These are phyloP conservation scores for Deilephila elpenor DNA, from an alignment of 2,888 invertebrate species.

Conservation along the genomic window DNA sequence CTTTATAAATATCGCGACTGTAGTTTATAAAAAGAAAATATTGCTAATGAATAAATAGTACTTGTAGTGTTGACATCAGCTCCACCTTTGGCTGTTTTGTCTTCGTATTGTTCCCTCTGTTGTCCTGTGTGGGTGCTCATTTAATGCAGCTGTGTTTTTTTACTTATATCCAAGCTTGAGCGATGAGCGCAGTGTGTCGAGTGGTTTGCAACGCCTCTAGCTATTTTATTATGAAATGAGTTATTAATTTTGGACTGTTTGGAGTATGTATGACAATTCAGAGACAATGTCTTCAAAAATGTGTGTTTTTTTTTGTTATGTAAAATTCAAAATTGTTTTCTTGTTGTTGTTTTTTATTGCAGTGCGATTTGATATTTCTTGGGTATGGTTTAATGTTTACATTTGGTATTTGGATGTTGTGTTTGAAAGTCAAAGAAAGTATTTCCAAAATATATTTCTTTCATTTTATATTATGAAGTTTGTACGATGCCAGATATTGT, in stretches of 20 bases:
- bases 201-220: background rate
- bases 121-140: background rate
- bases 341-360: no score
- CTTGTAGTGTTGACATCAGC: background rate
- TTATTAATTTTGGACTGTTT: no score
- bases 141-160: slow-evolving; percentile 13
- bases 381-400: background rate
- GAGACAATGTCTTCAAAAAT: no score
- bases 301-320: no score
- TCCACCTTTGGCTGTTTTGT: background rate
- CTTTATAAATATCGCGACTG: background rate
- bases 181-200: background rate
- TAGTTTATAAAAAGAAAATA: no score
- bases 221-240: background rate
- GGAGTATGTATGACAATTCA: no score
- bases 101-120: slow-evolving; percentile 7
- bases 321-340: no score
- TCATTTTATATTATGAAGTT: background rate
- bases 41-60: background rate
- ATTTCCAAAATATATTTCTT: background rate
- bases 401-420: background rate
- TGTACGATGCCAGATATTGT: background rate
- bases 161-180: background rate
- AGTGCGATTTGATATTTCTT: no score
- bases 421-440: background rate